Base-by-base conservation (phyloP, 2,113 vertebrate species). In the Ciconia boyciana region DNA sequence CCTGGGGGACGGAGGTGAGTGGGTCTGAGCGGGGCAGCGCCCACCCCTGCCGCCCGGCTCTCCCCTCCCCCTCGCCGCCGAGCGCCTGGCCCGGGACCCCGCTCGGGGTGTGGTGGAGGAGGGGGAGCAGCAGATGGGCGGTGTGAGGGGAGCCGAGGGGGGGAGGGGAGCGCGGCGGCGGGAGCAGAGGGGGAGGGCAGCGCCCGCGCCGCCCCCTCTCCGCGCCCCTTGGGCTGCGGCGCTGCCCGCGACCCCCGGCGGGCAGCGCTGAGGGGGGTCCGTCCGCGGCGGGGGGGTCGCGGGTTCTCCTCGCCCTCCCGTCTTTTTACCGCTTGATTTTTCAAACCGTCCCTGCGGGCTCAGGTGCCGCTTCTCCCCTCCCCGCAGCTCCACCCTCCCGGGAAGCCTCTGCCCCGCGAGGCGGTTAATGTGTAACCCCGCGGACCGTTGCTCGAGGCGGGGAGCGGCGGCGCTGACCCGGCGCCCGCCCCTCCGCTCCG, bases 291-390 rank as follows among this genome's bases (percentile, higher is more conserved):
- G 52, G 17, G 28, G 43, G 51, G 71, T 0, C 4, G 31, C 19
- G 25, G 68, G 14, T 3, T 2, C 48, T 54, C 34, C 10, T 22
- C 7, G 36, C 25, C 26, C 41, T 52, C 34, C 75, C 13, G 8
- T 18, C 31, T 16, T 55, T 54, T 89, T 62, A 65, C 92, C 87
- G 90, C 90, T 83, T 19, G 51, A 58, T 46, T 83, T 83, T 95
- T 94, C 90, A 93, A 93, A 86, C 51, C 26, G 13, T 12, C 66
- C 70, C 75, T 34, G 69, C 66, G 62, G 87, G 75, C 83, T 93
- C 92, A 90, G 90, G 87, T 96, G 95, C 94, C 44, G 74, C 69
- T 66, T 82, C 54, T 86, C 58, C 57, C 75, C 81, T 82, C 83
- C 78, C 90, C 48, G 90, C 84, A 17, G 87, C 96, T 89, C 81